These are phyloP conservation scores for Alauda arvensis DNA, from an alignment of 2,797 vertebrate genomes.

Conservation along the genomic window DNA sequence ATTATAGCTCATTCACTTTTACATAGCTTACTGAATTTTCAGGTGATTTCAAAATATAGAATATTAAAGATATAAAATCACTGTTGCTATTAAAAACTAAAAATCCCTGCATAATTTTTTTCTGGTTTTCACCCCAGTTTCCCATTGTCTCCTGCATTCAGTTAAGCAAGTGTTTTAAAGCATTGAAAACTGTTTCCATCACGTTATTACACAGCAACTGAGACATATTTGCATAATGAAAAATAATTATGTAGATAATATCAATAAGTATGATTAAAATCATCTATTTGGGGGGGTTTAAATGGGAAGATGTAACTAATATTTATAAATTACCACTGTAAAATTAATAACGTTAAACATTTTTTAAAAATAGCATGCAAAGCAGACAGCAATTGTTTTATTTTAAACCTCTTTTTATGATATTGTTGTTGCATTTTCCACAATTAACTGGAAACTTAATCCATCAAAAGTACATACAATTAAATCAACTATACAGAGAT, in stretches of 20 bases:
- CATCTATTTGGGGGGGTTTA: neutral
- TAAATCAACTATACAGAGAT: slow-evolving; percentile 60
- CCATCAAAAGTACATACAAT: slow-evolving; percentile 60
- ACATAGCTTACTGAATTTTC: neutral
- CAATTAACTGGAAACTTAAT: slow-evolving; percentile 65
- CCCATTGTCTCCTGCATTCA: neutral
- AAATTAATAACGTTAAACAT: slow-evolving; percentile 49
- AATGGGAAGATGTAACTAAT: slow-evolving; percentile 45
- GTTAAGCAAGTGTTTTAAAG: neutral
- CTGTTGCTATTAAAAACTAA: neutral
- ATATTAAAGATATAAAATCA: neutral
- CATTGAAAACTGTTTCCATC: neutral
- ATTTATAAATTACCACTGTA: slow-evolving; percentile 40
- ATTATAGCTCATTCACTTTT: neutral
- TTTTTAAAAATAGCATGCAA: neutral
- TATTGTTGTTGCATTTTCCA: slow-evolving; percentile 11
- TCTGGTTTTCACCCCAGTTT: neutral
- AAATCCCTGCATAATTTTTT: neutral
- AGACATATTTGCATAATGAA: slow-evolving; percentile 55
- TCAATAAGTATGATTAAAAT: slow-evolving; percentile 59
- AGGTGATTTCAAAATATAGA: neutral
- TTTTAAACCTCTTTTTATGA: slow-evolving; percentile 37
- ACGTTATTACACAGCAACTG: neutral
- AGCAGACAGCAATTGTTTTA: slow-evolving; percentile 31
- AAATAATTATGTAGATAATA: slow-evolving; percentile 54